Base-by-base conservation (phyloP, 1,140 invertebrate species). In the Trichonephila clavata region DNA sequence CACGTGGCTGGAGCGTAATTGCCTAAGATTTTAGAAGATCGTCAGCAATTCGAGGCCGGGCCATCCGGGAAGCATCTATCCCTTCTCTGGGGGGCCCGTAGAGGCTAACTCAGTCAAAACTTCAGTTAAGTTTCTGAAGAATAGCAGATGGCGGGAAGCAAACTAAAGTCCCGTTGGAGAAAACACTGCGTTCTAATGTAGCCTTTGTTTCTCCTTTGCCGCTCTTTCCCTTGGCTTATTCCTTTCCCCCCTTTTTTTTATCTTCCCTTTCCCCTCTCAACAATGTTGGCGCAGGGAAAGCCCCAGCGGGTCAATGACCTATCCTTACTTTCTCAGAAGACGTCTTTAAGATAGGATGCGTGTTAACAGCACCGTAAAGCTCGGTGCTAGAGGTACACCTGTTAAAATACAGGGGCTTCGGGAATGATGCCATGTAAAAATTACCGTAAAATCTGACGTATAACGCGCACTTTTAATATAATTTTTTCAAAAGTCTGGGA, bases 181-280 rank as follows among this genome's bases (percentile, higher is more conserved):
- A 84, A 84, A 84, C 81, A 84, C 43, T 84, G 43, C 20, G 43
- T 84, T 32, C 43, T 59, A 84, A 84, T 84, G 81, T 59, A 14
- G 50, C 57, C 81, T 84, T 84, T 84, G 81, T 84, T 84, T 84
- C 81, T 59, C 81, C 81, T 84, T 77, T 50, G n/a, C 43, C 24
- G 21, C 57, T 20, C n/a, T 84, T 84, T 84, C 81, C 43, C 43
- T 50, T 20, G 57, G 81, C 59, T 84, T 84, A 27, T 84, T 57
- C 57, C 57, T 57, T 16, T 84, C 59, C 59, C n/a, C 24, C 50
- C 21, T 24, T 71, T 39, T 39, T 39, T 39, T 39, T 32, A 14
- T 50, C 32, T 77, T 77, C 24, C 68, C 16, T 21, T 77, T 77
- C 32, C 32, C 68, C 65, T 68, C 65, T 77, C 71, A n/a, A 16